Evolutionary conservation across 2,888 invertebrate genomes (phyloP), one percentile per base, ranked within the genome.

Genomic region (Laothoe populi): DNA sequence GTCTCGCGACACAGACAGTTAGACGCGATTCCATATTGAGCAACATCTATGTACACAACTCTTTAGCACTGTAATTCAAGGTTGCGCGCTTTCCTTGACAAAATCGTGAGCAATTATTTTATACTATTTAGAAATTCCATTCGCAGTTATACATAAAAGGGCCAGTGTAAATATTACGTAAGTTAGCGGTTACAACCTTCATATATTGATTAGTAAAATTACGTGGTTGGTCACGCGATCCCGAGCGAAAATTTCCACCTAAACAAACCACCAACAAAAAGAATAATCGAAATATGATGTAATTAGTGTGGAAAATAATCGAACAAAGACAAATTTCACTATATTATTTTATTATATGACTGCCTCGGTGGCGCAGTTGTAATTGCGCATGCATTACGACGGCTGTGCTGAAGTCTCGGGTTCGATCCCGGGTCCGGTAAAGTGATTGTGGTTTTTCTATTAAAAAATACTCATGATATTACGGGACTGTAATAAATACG

Each of bases 141-240:
- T 53, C 35, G 53, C 16, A 53, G 16, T 53, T 21, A 53, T 31
- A 53, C 75, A 75, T 76, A 77, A 86, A 84, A 86, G 84, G 85
- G 81, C 84, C 74, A 73, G 70, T 71, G 81, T 82, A 82, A 83
- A 82, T 77, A 87, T 87, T 88, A 88, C 89, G 89, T 76, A 88
- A 88, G 75, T 77, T 68, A 67, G 64, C 67, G 70, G 75, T 78
- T 78, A 82, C 84, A 83, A 87, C 83, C 83, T 84, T 79, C 80
- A 78, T 85, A 78, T 85, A 90, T 90, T 82, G 91, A 90, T 90
- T 88, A 86, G 81, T 77, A 75, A 79, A 82, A 83, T 82, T 85
- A 82, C 75, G 70, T 74, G 75, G 78, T 79, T 80, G 79, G 85
- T 88, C 90, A 90, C 89, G 90, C 88, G 75, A 89, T 75, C 75